These are phyloP conservation scores for Laupala kohalensis DNA, from an alignment of 1,140 invertebrate species.

Conservation along the genomic window DNA sequence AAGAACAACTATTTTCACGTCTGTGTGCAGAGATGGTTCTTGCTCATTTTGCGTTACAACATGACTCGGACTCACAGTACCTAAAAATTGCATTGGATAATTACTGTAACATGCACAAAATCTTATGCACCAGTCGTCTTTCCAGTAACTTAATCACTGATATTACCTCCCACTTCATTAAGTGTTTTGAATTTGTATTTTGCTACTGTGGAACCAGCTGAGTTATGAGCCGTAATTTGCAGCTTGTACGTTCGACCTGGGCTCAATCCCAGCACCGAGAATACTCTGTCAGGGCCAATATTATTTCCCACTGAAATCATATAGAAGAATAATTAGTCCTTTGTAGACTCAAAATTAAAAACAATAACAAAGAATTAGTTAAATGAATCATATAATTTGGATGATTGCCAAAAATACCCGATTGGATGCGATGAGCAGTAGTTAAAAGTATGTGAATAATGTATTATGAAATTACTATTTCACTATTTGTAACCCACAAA, in stretches of 20 bases:
- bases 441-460: too few species aligned
- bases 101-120: background rate
- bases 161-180: constrained; percentile 13
- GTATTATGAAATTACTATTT: too few species aligned
- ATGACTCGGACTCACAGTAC: constrained; percentile 6
- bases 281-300: constrained; percentile 2
- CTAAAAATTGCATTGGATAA: background rate
- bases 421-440: too few species aligned
- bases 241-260: constrained; percentile 39
- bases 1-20: constrained; percentile 10
- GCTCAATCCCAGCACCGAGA: constrained; percentile 28
- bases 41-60: constrained; percentile 9
- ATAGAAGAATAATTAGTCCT: background rate
- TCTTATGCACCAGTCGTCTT: background rate
- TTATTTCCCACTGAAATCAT: constrained; percentile 13
- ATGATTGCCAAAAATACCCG: too few species aligned
- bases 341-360: background rate
- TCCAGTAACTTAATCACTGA: background rate
- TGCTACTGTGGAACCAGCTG: constrained; percentile 38
- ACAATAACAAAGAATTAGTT: background rate
- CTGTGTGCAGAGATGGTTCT: constrained; percentile 9
- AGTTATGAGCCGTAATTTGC: constrained; percentile 39
- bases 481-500: too few species aligned
- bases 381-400: too few species aligned
- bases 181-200: constrained; percentile 37